phyloP scores from a whole-genome alignment of 2,113 vertebrate genomes.

The Heliornis fulica region DNA sequence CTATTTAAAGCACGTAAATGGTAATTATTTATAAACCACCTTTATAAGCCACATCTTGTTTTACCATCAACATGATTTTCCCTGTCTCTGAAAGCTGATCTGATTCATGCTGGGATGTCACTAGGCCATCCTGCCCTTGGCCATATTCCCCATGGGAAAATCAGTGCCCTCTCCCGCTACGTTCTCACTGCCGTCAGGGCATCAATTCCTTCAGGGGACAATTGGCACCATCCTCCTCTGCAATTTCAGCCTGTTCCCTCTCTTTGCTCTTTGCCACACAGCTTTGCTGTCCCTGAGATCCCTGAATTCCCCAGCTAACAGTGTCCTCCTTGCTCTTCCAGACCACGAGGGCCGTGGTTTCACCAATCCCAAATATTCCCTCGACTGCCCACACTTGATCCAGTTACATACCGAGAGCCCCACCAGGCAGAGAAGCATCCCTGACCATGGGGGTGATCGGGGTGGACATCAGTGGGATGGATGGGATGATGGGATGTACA shows the following conservation, averaged over 20 bases:
- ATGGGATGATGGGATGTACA: rapidly evolving
- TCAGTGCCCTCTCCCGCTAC: not conserved
- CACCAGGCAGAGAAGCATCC: not conserved
- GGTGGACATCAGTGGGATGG: not conserved
- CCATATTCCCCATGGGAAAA: not conserved
- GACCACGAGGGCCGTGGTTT: not conserved
- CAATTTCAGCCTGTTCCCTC: not conserved
- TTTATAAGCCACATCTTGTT: not conserved
- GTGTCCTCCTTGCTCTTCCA: not conserved
- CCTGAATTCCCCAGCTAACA: not conserved
- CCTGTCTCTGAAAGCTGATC: not conserved
- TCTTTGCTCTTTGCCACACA: not conserved
- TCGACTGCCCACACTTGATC: not conserved
- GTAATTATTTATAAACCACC: not conserved
- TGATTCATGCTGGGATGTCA: not conserved
- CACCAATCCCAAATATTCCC: not conserved
- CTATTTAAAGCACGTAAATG: not conserved
- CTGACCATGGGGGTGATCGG: rapidly evolving
- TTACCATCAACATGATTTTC: not conserved
- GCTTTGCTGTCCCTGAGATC: not conserved
- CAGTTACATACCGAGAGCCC: not conserved
- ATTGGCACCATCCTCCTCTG: not conserved
- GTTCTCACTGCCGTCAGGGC: not conserved
- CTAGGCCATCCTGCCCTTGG: rapidly evolving
- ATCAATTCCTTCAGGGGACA: not conserved